Base-by-base conservation (phyloP, 1,140 invertebrate genomes). In the Parasteatoda tepidariorum region DNA sequence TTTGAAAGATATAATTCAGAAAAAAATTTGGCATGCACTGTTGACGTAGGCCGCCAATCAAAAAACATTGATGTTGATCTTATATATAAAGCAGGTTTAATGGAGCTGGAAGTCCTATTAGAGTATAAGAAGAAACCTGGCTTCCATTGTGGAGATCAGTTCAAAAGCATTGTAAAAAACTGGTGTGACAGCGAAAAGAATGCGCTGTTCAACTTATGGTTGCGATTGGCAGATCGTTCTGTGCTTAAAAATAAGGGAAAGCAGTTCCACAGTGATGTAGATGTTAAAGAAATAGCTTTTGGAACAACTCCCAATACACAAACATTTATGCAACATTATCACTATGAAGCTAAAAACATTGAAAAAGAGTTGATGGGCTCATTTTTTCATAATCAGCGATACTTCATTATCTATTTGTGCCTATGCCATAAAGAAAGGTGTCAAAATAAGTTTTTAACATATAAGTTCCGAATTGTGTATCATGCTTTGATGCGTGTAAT, bases 251-350 rank as follows among this genome's bases (percentile, higher is more conserved):
- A 70, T 15, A 71, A 61, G 5, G 66, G 54, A 5, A 83, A 83
- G 34, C 59, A 48, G 4, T 74, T 31, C 74, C 81, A 83, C 41
- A 24, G 31, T 33, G 81, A 74, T 83, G 61, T 83, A 30, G 57
- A 83, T 54, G 22, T 83, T 3, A 83, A 64, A 34, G 59, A 74
- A 66, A 73, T 74, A 15, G 81, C 81, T 6, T 83, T 83, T 66
- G 81, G 81, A 0, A 83, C 81, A n/a, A 26, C 71, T 22, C 81
- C 81, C 11, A 74, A 0, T 18, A 83, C 74, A 70, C 38, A 66
- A 2, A 30, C 64, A 33, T 83, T 83, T 34, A 83, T 83, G 81
- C 57, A 83, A 18, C 70, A 83, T 54, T 83, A 83, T 41, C 28
- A 30, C 55, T 83, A 83, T 73, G 62, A 73, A 74, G 34, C 26